Base-by-base conservation (phyloP, 2,113 vertebrate genomes). In the Mungos mungo region DNA sequence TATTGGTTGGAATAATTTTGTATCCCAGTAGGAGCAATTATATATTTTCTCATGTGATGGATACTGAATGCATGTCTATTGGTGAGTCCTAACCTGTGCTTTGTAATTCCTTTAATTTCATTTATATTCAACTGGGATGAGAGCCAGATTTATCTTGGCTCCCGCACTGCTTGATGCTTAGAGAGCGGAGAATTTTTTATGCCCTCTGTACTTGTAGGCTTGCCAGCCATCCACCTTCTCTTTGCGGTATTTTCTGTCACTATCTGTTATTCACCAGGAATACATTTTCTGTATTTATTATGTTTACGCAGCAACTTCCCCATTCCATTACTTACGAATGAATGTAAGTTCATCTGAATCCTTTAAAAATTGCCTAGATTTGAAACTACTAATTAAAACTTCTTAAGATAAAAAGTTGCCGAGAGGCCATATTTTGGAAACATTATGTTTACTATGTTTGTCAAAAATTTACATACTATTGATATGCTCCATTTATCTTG, bases 41-140 rank as follows among this genome's bases (percentile, higher is more conserved):
- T 8, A 92, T 35, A 50, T 97, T 97, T 98, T 87, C 97, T 97
- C 81, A 69, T 74, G 93, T 57, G 45, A 80, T 57, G 82, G 68
- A 92, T 95, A 79, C 41, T 52, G 38, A 72, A 83, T 41, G 69
- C 9, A 91, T 88, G 18, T 45, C 35, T 95, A 85, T 84, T 93
- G 93, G 47, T 93, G 81, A 97, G 38, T 57, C 86, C 66, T 89
- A 93, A 95, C 57, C 27, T 41, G 38, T 38, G n/a, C 31, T 52
- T 98, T 92, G 29, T 69, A 97, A 98, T 90, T 96, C 79, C 21
- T 97, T 96, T 96, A 87, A 95, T 98, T 98, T 92, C 77, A 41
- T 88, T 97, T 93, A 47, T 94, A 95, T 92, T 93, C 50, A 57
- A 80, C 93, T 96, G 81, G 97, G 93, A 97, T 47, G 57, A 68